phyloP scores from a whole-genome alignment of 2,797 vertebrate genomes.

The Pygocentrus nattereri region DNA sequence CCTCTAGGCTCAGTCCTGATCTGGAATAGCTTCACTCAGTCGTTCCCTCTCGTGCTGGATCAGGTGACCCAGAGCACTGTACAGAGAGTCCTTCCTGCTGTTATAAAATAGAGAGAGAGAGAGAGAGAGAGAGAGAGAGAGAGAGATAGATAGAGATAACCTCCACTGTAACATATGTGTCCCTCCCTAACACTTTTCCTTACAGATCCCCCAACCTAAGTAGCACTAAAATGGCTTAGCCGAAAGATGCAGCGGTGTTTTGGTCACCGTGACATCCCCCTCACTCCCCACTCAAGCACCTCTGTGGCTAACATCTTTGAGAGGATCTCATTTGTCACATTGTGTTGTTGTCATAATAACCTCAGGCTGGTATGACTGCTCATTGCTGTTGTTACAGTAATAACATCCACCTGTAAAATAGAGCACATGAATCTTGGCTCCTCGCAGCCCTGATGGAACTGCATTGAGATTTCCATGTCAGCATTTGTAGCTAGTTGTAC shows the following conservation, averaged over 20 bases:
- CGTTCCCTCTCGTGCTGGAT: constrained; percentile 29
- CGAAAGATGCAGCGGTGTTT: neutral
- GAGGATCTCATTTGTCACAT: neutral
- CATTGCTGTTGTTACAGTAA: neutral
- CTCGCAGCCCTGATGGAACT: neutral
- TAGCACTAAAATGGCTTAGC: constrained; percentile 17
- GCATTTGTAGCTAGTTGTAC: neutral
- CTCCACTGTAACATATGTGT: constrained; percentile 16
- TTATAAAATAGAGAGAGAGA: neutral
- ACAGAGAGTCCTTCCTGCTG: constrained; percentile 4
- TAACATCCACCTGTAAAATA: neutral
- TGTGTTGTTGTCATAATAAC: constrained; percentile 1
- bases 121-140: neutral
- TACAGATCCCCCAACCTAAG: neutral
- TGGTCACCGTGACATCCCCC: neutral
- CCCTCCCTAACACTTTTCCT: constrained; percentile 8
- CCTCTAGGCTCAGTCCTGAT: constrained; percentile 25
- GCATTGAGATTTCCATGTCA: neutral
- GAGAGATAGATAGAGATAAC: neutral
- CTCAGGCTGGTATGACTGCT: constrained; percentile 11
- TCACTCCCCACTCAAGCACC: neutral
- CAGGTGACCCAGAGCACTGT: constrained; percentile 36
- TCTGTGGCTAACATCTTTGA: neutral
- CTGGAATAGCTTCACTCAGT: constrained; percentile 34
- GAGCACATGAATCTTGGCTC: neutral